Evolutionary conservation across 2,113 vertebrate species (phyloP), one percentile per base, ranked within the genome.

Genomic region (Felis chaus): DNA sequence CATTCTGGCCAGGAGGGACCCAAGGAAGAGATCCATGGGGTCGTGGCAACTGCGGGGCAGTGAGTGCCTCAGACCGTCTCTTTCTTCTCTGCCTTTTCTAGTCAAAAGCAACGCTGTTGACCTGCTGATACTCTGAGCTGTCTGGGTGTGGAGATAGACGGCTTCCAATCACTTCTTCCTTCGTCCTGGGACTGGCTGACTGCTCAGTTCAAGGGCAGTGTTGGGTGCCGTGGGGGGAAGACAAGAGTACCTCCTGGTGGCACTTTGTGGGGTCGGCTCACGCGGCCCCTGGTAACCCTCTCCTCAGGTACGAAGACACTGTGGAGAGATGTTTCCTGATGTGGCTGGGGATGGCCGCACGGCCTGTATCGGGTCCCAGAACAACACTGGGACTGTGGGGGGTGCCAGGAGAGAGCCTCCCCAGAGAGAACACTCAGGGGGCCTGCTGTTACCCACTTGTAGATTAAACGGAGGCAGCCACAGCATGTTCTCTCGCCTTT

Each of bases 311-410:
- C 33, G 45, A 69, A 5, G 31, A 71, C 80, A n/a, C 2, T 1
- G 7, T 6, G 4, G 39, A 65, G 50, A n/a, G 48, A 36, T 7
- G 10, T 25, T 41, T 71, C 79, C 13, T 12, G 29, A 41, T 2
- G 36, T 27, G 18, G 4, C 29, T 41, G 73, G 69, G 29, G 25
- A 45, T 11, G 36, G 29, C 53, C 12, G 0, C 57, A 11, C 7
- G 68, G n/a, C 41, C 41, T 31, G 13, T 0, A 3, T 13, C 8
- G 19, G 12, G 18, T 61, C 2, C 19, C 12, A 18, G 50, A 11
- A 73, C 0, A 11, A 48, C 50, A 1, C 16, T 8, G 9, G 4
- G 53, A 31, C 4, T 0, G 4, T 2, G 31, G 48, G 45, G 27
- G 36, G 53, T 53, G 29, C 29, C 14, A 3, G 8, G 63, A 65